phyloP scores from a whole-genome alignment of 2,888 invertebrate genomes.

The Xestia ashworthii region DNA sequence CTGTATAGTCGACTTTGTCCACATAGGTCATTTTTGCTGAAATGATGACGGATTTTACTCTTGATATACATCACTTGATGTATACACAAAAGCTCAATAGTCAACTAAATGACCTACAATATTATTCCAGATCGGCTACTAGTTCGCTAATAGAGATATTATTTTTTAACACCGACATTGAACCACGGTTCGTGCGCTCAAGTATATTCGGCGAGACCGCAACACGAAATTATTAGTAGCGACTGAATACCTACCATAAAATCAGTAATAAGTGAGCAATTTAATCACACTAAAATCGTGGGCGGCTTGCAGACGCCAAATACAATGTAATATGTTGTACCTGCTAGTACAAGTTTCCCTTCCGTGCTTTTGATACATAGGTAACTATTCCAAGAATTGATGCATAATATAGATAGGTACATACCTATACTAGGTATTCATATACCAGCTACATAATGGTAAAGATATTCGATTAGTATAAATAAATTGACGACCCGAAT shows the following conservation, averaged over 20 bases:
- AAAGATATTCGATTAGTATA: neutral
- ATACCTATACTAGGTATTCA: neutral
- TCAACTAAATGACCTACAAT: neutral
- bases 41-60: neutral
- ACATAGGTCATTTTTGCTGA: no score
- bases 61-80: no score
- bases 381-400: constrained; percentile 6
- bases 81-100: neutral
- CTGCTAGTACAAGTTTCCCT: constrained; percentile 31
- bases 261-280: constrained; percentile 67
- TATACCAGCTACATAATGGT: neutral
- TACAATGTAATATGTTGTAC: constrained; percentile 16
- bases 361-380: constrained; percentile 41
- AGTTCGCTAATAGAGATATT: neutral
- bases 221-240: constrained; percentile 55
- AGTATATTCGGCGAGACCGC: constrained; percentile 52
- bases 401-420: neutral
- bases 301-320: constrained; percentile 31
- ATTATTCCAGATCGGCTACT: neutral
- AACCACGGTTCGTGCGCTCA: constrained; percentile 58
- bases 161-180: constrained; percentile 56
- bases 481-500: no score
- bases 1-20: no score
- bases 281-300: constrained; percentile 53
- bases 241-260: constrained; percentile 61